These are phyloP conservation scores for Trichoplusia ni DNA, from an alignment of 1,140 invertebrate genomes.

Conservation along the genomic window DNA sequence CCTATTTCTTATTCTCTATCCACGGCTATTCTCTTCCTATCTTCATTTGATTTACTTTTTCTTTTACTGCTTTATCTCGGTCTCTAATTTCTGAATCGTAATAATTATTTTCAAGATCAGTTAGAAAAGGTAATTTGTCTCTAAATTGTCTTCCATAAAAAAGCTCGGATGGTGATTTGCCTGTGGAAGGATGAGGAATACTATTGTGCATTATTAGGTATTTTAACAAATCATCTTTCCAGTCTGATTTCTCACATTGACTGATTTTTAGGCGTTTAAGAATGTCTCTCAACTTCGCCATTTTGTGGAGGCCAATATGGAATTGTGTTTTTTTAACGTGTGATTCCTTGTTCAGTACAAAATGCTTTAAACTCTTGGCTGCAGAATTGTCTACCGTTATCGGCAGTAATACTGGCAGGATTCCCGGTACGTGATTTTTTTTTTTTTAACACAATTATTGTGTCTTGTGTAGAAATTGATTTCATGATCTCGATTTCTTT, in stretches of 20 bases:
- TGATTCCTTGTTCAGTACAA: not conserved
- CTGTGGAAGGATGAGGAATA: slow-evolving; percentile 40
- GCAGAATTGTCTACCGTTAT: slow-evolving; percentile 8
- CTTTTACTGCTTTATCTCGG: no score
- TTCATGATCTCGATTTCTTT: slow-evolving; percentile 28
- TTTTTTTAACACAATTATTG: slow-evolving; percentile 1
- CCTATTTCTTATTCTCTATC: slow-evolving; percentile 25
- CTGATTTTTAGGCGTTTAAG: slow-evolving; percentile 40
- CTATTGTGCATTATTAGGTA: slow-evolving; percentile 46
- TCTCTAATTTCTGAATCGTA: slow-evolving; percentile 30
- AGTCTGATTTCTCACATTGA: slow-evolving; percentile 30
- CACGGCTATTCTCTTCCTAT: slow-evolving; percentile 27
- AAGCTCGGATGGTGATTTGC: slow-evolving; percentile 38
- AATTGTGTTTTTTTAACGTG: no score
- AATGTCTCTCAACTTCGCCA: slow-evolving; percentile 12
- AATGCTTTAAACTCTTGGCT: slow-evolving; percentile 2
- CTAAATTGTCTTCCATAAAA: slow-evolving; percentile 30
- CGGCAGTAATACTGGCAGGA: slow-evolving; percentile 5
- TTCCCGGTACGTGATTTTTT: slow-evolving; percentile 2
- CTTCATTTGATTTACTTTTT: slow-evolving; percentile 29
- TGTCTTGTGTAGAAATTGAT: not conserved
- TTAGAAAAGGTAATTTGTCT: slow-evolving; percentile 37
- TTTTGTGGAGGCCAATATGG: not conserved
- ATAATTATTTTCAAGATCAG: not conserved
- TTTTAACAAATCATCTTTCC: slow-evolving; percentile 27